Percentiles rank a stretch among this genome's conserved stretches.
Conservation (phyloP, 2,888 invertebrate genomes). For the Synergus laeviventris region DNA sequence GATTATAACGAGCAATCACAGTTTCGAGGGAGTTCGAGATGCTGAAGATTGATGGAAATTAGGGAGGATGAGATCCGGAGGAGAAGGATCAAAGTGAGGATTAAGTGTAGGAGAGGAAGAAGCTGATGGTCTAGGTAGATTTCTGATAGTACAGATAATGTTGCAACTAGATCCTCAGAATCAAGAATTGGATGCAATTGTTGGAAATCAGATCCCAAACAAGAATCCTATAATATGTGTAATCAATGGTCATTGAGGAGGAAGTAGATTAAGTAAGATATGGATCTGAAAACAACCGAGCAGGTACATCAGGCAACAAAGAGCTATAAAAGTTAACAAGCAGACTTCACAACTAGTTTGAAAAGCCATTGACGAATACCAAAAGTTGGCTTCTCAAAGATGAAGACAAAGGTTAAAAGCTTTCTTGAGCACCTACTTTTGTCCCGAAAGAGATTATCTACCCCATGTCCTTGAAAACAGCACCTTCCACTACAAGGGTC, state of each 20-base stretch:
- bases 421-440: constrained; percentile 14
- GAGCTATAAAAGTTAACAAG: constrained; percentile 1
- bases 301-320: not conserved
- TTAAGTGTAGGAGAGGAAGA: not conserved
- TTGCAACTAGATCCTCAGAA: not conserved
- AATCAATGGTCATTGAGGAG: not conserved
- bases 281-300: not conserved
- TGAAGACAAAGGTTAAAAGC: constrained; percentile 30
- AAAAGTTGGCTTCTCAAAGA: not conserved
- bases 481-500: constrained; percentile 32
- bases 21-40: not conserved
- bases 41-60: constrained; percentile 8
- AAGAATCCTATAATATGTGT: not conserved
- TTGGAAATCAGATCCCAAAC: not conserved
- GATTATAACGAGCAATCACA: not conserved
- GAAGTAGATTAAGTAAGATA: not conserved
- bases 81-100: constrained; percentile 11
- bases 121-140: not conserved
- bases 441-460: constrained; percentile 31
- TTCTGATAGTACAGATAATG: not conserved
- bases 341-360: not conserved
- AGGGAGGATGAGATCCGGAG: constrained; percentile 1
- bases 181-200: not conserved
- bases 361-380: not conserved
- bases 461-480: constrained; percentile 37